phyloP scores from a whole-genome alignment of 2,113 vertebrate species.

The Pyrgilauda ruficollis region DNA sequence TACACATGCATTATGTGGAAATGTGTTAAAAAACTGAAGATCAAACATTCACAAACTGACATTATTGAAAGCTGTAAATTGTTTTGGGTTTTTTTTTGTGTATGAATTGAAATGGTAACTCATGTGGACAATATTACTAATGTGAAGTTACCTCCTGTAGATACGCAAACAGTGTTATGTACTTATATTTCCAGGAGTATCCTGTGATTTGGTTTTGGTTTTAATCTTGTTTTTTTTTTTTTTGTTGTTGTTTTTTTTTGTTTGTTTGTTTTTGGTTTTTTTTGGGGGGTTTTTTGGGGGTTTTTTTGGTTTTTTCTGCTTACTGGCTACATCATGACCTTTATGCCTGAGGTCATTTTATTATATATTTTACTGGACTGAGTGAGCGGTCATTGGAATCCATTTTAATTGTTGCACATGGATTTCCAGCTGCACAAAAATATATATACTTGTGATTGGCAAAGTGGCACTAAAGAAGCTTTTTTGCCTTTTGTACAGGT shows the following conservation, averaged over 20 bases:
- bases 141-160: conserved; percentile 77
- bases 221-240: background rate
- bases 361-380: conserved; percentile 80
- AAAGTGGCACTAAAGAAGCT: conserved; percentile 79
- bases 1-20: conserved; percentile 39
- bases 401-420: conserved; percentile 78
- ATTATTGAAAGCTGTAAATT: conserved; percentile 60
- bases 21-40: conserved; percentile 57
- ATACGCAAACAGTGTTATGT: conserved; percentile 80
- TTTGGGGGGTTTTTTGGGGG: too few species aligned
- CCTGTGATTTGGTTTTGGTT: conserved; percentile 66
- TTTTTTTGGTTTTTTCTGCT: too few species aligned
- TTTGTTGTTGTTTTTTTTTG: background rate
- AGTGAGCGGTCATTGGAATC: conserved; percentile 77
- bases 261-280: background rate
- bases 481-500: conserved; percentile 84
- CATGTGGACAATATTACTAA: conserved; percentile 69
- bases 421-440: conserved; percentile 79
- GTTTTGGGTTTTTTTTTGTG: conserved; percentile 44
- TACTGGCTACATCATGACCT: too few species aligned
- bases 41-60: conserved; percentile 69
- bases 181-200: conserved; percentile 75
- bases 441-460: conserved; percentile 81
- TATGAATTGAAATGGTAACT: conserved; percentile 68
- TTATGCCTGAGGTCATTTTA: conserved; percentile 65